Conservation (phyloP, 1,140 invertebrate species). For the Nephila pilipes region DNA sequence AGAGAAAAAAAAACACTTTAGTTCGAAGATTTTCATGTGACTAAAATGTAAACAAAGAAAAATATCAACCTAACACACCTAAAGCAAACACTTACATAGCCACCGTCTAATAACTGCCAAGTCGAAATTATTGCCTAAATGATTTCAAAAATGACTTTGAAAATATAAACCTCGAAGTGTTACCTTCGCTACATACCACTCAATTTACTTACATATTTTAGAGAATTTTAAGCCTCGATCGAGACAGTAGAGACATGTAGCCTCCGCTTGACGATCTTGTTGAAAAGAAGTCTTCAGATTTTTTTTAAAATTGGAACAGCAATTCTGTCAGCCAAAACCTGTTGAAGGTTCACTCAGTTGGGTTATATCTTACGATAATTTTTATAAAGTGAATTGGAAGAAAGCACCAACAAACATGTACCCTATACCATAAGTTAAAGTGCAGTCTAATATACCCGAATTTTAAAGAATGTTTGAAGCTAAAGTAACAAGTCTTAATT, state of each 20-base stretch:
- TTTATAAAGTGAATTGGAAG: neutral
- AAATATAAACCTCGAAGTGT: neutral
- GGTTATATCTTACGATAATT: constrained; percentile 26
- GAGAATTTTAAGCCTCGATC: neutral
- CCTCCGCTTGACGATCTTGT: neutral
- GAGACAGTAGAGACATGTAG: neutral
- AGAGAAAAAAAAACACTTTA: neutral
- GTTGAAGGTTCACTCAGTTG: constrained; percentile 56
- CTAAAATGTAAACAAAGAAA: neutral
- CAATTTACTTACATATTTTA: neutral
- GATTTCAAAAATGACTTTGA: neutral
- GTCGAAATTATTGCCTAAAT: neutral
- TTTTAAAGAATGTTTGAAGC: no score
- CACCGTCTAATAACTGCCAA: neutral
- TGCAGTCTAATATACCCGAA: no score
- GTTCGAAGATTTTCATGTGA: neutral
- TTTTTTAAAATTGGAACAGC: neutral
- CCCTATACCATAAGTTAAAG: no score
- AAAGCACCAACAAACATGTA: neutral
- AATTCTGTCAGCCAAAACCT: constrained; percentile 35
- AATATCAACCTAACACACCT: neutral
- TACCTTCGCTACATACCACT: neutral
- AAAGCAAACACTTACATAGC: neutral
- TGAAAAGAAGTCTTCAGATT: neutral
- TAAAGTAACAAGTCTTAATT: no score